Conservation (phyloP, 2,888 invertebrate species). For the Perizoma affinitatum region DNA sequence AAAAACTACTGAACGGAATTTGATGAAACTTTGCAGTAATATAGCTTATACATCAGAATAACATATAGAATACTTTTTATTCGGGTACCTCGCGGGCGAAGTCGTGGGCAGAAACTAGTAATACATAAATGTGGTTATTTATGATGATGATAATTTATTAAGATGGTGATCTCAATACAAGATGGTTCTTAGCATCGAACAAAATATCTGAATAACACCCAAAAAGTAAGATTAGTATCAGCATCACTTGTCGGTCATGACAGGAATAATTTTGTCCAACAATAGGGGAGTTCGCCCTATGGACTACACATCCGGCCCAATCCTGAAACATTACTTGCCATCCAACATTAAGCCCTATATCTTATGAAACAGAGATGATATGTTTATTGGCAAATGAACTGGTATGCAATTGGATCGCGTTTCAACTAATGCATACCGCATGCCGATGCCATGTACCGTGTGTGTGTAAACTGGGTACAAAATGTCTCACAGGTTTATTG, state of each 20-base stretch:
- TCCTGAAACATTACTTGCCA: constrained; percentile 8
- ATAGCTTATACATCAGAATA: no score
- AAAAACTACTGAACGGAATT: no score
- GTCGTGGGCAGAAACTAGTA: no score
- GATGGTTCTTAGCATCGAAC: constrained; percentile 1
- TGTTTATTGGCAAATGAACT: constrained; percentile 48
- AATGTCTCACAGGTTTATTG: constrained; percentile 14
- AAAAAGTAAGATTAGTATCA: constrained; percentile 68
- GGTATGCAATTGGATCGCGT: constrained; percentile 67
- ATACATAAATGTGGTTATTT: no score
- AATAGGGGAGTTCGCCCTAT: constrained; percentile 65
- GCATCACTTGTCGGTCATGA: constrained; percentile 60
- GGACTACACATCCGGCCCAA: constrained; percentile 61
- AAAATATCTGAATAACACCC: constrained; percentile 37
- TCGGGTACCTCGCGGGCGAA: no score
- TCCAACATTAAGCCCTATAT: constrained; percentile 18
- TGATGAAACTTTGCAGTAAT: no score
- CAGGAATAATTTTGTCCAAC: constrained; percentile 70
- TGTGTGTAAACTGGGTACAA: constrained; percentile 38
- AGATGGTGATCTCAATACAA: no score
- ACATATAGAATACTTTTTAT: no score
- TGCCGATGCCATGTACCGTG: constrained; percentile 59
- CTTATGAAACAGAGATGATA: constrained; percentile 13
- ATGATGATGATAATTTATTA: no score
- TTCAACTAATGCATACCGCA: constrained; percentile 57